These are phyloP conservation scores for Engystomops pustulosus DNA, from an alignment of 2,113 vertebrate species.

Conservation along the genomic window DNA sequence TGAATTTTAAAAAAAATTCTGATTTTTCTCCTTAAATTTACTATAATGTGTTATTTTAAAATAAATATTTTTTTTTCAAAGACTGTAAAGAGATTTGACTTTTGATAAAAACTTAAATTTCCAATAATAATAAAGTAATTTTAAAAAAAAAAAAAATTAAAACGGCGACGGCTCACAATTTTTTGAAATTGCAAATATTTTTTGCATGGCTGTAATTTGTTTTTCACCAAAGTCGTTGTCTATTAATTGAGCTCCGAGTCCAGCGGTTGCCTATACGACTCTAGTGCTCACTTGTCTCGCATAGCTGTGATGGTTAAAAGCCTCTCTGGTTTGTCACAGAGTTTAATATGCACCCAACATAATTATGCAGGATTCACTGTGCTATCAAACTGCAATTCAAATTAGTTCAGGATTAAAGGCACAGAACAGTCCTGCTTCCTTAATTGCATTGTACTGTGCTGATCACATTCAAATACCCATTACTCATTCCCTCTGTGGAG, in stretches of 20 bases:
- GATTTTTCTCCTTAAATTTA: too few species aligned
- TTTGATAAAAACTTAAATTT: neutral
- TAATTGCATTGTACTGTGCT: slow-evolving; percentile 99
- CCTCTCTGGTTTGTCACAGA: slow-evolving; percentile 99
- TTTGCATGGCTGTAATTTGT: slow-evolving; percentile 52
- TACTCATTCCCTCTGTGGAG: slow-evolving; percentile 99
- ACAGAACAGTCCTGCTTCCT: slow-evolving; percentile 99
- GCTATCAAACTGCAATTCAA: slow-evolving; percentile 99
- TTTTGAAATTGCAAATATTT: slow-evolving; percentile 68
- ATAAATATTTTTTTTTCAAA: neutral
- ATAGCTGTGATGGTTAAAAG: slow-evolving; percentile 95
- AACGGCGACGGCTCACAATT: slow-evolving; percentile 64
- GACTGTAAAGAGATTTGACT: neutral
- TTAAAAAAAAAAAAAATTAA: neutral
- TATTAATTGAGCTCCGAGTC: slow-evolving; percentile 89
- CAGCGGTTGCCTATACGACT: slow-evolving; percentile 79
- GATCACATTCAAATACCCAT: slow-evolving; percentile 99
- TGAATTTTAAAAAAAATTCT: too few species aligned
- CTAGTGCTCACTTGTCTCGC: slow-evolving; percentile 83
- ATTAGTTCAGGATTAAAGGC: slow-evolving; percentile 99
- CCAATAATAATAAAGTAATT: neutral
- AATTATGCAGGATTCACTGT: slow-evolving; percentile 99
- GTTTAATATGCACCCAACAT: slow-evolving; percentile 99
- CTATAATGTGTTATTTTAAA: neutral
- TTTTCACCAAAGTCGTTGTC: slow-evolving; percentile 68